phyloP scores from a whole-genome alignment of 2,113 vertebrate genomes.

The Melanerpes formicivorus region DNA sequence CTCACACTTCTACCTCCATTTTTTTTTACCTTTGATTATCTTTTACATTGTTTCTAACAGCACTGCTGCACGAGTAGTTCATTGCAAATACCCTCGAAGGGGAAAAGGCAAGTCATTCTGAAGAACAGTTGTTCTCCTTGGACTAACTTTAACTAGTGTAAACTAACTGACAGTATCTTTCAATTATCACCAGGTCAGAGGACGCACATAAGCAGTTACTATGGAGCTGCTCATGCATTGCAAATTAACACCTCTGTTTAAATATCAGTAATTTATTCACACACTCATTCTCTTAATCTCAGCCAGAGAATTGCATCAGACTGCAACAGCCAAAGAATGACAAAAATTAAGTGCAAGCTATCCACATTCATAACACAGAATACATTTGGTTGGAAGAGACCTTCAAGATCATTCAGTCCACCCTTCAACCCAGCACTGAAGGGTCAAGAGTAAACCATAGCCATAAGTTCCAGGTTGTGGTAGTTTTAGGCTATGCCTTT shows the following conservation, averaged over 20 bases:
- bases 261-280: slow-evolving; percentile 63
- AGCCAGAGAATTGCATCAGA: slow-evolving; percentile 28
- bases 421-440: too few species aligned
- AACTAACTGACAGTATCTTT: neutral
- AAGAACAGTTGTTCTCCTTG: neutral
- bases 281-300: slow-evolving; percentile 41
- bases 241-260: slow-evolving; percentile 60
- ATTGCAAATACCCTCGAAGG: neutral
- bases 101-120: neutral
- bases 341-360: neutral
- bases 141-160: neutral
- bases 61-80: neutral
- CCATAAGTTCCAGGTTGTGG: too few species aligned
- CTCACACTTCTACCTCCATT: neutral
- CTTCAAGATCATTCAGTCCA: too few species aligned
- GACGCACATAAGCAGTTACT: slow-evolving; percentile 16
- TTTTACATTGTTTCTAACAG: neutral
- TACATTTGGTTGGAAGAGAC: too few species aligned
- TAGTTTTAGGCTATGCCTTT: too few species aligned
- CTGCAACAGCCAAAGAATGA: neutral
- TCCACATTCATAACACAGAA: neutral
- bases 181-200: slow-evolving; percentile 36
- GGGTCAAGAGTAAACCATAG: too few species aligned
- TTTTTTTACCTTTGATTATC: neutral
- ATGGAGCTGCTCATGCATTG: slow-evolving; percentile 34